Evolutionary conservation across 1,140 invertebrate genomes (phyloP), one percentile per base, ranked within the genome.

Genomic region (Drosophila tristis): DNA sequence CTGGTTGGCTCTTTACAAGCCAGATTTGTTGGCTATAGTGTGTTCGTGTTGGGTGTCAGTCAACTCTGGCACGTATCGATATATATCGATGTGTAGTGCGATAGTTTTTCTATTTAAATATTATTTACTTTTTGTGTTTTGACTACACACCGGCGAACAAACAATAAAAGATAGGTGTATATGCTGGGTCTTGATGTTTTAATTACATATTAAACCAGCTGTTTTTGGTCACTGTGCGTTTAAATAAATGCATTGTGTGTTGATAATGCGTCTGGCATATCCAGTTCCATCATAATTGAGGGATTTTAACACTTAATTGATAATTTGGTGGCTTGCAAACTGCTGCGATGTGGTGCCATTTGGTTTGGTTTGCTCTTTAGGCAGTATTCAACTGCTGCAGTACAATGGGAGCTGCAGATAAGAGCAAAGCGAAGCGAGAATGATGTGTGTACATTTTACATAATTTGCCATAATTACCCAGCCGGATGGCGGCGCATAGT

Each of bases 241-340:
- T n/a, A 31, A 50, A 62, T 84, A 82, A 82, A 82, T 84, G 79
- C 80, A 82, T 74, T 45, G 68, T 31, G 61, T 15, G 20, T 78
- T 64, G 31, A 16, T 47, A 8, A 11, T 11, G 51, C 6, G 16
- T 23, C 16, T 42, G 6, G 8, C 8, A 31, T 9, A 31, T 8
- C 7, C 9, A 48, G 23, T 35, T 66, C 48, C 15, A 42, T n/a
- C n/a, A 35, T 7, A 57, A 49, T 68, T 50, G 25, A 20, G 56
- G 20, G 31, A 39, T 11, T 39, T 42, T 53, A 55, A 50, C 31
- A 29, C 13, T 8, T 44, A 44, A 35, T 55, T 68, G 35, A 57
- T 68, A 68, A 42, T 25, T 39, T 2, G 6, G 2, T 13, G 42
- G 42, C 53, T 56, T 29, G 35, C 13, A 44, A 35, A 25, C 51